phyloP scores from a whole-genome alignment of 2,797 vertebrate species.

The Chaetophractus vellerosus region DNA sequence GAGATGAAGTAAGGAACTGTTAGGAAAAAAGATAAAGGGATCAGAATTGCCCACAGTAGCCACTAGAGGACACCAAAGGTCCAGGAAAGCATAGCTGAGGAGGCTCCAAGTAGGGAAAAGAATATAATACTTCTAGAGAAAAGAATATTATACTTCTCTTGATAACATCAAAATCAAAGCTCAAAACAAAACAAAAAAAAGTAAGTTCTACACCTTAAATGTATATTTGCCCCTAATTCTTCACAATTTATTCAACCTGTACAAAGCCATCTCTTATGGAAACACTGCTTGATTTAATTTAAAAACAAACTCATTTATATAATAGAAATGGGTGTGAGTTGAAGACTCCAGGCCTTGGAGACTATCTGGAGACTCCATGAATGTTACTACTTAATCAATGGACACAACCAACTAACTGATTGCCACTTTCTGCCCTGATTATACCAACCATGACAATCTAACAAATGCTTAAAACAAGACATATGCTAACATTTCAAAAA shows the following conservation, averaged over 20 bases:
- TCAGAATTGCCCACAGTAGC: background rate
- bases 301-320: background rate
- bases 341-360: background rate
- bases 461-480: conserved; percentile 10
- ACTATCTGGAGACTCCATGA: background rate
- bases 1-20: background rate
- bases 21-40: background rate
- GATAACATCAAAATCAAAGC: conserved; percentile 34
- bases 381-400: background rate
- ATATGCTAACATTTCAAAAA: conserved; percentile 45
- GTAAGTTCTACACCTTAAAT: conserved; percentile 6
- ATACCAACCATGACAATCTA: background rate
- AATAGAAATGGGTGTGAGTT: background rate
- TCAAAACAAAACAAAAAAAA: conserved; percentile 15
- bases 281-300: background rate
- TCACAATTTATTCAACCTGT: background rate
- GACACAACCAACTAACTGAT: background rate
- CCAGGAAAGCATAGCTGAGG: background rate
- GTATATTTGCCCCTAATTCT: background rate
- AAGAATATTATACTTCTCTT: background rate
- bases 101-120: background rate
- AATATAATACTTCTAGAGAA: background rate
- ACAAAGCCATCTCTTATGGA: background rate
- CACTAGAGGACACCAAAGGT: background rate
- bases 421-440: background rate